Evolutionary conservation across 2,113 vertebrate species (phyloP).

Genomic region (Chamaetylas fuelleborni): DNA sequence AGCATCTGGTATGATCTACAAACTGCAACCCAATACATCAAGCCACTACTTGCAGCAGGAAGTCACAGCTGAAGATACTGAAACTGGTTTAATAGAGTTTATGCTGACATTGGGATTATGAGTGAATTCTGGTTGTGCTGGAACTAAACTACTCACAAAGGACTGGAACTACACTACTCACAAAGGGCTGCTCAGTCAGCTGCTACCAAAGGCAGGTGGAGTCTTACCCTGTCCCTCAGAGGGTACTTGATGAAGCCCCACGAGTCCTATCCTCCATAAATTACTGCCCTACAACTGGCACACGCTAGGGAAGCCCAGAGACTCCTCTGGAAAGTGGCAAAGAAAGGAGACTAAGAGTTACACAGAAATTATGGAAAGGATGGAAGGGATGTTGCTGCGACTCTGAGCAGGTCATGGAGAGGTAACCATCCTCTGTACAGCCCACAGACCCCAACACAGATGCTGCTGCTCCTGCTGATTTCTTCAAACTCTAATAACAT

Average conservation of each 20-base stretch:
- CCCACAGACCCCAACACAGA: neutral
- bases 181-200: neutral
- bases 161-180: neutral
- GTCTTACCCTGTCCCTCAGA: slow-evolving; percentile 16
- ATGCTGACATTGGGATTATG: neutral
- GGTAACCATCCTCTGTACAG: rapidly evolving
- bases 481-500: neutral
- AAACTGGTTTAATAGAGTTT: neutral
- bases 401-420: neutral
- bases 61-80: neutral
- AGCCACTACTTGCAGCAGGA: slow-evolving; percentile 1
- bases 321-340: neutral
- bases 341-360: slow-evolving; percentile 24
- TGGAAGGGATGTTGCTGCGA: neutral
- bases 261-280: neutral
- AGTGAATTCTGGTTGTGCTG: neutral
- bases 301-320: neutral
- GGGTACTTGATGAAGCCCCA: neutral
- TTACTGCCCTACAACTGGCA: neutral
- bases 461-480: neutral
- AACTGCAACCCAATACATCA: slow-evolving; percentile 18
- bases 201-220: neutral
- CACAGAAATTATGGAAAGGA: neutral
- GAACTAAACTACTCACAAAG: neutral
- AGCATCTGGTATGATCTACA: neutral